Evolutionary conservation across 2,797 vertebrate genomes (phyloP).

Genomic region (Peromyscus nudipes): DNA sequence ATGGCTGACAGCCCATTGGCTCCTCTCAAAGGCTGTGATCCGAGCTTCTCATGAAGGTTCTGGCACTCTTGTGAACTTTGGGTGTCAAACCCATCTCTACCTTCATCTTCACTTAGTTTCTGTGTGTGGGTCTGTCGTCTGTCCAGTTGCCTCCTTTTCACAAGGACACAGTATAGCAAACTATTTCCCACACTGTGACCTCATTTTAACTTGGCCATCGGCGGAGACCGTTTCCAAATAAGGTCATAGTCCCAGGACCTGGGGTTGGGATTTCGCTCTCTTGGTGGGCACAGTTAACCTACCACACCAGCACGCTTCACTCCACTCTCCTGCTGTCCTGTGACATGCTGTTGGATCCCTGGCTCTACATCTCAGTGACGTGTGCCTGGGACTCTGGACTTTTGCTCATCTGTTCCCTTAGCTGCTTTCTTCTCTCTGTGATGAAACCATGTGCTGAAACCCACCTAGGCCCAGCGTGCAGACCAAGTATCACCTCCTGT

Average conservation of each 20-base stretch:
- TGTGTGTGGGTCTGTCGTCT: neutral
- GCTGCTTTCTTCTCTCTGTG: neutral
- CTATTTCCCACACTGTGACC: neutral
- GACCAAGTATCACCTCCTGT: neutral
- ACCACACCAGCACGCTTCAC: neutral
- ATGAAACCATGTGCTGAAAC: neutral
- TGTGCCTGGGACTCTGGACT: neutral
- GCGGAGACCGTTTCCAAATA: neutral
- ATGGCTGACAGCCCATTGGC: no score
- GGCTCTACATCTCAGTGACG: fast-evolving
- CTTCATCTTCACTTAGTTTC: neutral
- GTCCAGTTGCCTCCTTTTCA: neutral
- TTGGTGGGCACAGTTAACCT: neutral
- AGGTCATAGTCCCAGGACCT: neutral
- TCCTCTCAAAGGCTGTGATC: neutral
- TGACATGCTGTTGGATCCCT: no score
- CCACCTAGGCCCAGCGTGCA: neutral
- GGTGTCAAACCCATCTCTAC: neutral
- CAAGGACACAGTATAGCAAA: neutral
- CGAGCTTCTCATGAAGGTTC: neutral
- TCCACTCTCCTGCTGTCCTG: neutral
- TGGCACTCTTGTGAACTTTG: neutral
- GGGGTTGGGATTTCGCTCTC: neutral
- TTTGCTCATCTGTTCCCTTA: neutral
- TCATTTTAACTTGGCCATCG: neutral